Base-by-base conservation (phyloP, 2,797 vertebrate genomes). In the Mormyrus proboscirostris region DNA sequence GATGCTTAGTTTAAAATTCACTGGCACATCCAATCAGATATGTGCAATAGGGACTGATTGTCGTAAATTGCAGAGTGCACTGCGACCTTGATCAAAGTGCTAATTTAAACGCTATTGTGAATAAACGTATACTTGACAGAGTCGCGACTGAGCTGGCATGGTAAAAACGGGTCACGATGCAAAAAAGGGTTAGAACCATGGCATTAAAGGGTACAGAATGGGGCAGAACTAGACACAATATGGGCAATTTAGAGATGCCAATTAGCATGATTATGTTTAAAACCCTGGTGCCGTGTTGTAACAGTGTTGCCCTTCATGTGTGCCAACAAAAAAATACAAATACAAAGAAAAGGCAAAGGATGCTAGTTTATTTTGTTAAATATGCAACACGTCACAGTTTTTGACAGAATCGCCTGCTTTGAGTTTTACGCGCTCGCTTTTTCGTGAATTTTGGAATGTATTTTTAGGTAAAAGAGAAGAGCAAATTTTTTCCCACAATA, bases 361-460 rank as follows among this genome's bases (percentile, higher is more conserved):
- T 3, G 12, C 22, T 38, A 33, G 33, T 44, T 44, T n/a, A 19
- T 41, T 79, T 79, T n/a, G 38, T 79, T 79, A 79, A 79, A 41
- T 76, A 76, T 76, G 29, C 41, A 41, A 79, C 73, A 79, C 7
- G 7, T 44, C 73, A 79, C 38, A 44, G 73, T 9, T 84, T 83
- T 7, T 22, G 19, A 84, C 82, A 50, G 9, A 22, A 47, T 44
- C 2, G 1, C 19, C 44, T 44, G 16, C 76, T 82, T 65, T 51
- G 50, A 51, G 50, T 33, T 73, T 76, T 79, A 84, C 14, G 10
- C 47, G 6, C 9, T 10, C 47, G 22, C 47, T 22, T 50, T 84
- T 84, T 50, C 19, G n/a, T 84, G 82, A 84, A 84, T 84, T 84
- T 50, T 84, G n/a, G 82, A 84, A 50, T 84, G 82, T 25, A 84